phyloP scores from a whole-genome alignment of 2,113 vertebrate species.

The Microcebus jonahi region DNA sequence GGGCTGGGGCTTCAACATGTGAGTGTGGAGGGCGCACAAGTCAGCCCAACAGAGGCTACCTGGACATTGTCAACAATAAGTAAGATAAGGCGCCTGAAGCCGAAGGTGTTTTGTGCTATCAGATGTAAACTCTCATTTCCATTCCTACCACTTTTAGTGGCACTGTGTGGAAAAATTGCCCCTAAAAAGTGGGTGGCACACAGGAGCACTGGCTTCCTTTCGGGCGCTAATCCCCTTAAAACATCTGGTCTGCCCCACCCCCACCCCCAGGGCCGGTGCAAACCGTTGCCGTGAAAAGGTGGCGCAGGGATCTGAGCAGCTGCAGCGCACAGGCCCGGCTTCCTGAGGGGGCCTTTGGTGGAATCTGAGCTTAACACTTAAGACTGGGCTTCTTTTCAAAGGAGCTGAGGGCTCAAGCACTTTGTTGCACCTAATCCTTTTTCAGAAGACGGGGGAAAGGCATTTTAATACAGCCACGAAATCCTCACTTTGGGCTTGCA shows the following conservation, averaged over 20 bases:
- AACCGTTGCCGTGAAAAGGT: background rate
- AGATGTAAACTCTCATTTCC: background rate
- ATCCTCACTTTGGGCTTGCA: background rate
- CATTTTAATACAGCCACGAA: conserved; percentile 19
- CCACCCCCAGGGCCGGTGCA: accelerated
- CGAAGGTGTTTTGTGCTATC: background rate
- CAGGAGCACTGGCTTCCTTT: conserved; percentile 44
- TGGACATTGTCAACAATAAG: background rate
- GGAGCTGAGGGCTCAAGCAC: conserved; percentile 52
- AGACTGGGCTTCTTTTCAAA: conserved; percentile 64
- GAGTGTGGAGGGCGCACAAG: background rate
- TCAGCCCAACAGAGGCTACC: background rate
- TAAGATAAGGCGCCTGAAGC: background rate
- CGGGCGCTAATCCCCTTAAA: conserved; percentile 47
- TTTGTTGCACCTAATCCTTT: conserved; percentile 56
- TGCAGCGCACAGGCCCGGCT: background rate
- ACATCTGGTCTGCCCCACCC: background rate
- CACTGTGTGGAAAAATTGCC: background rate
- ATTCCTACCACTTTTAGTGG: background rate
- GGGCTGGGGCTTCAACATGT: background rate
- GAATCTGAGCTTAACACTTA: conserved; percentile 59
- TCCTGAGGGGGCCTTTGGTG: background rate
- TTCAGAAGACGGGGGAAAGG: conserved; percentile 42
- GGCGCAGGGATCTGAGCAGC: background rate
- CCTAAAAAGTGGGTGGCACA: background rate